phyloP scores from a whole-genome alignment of 2,797 vertebrate genomes.

The Alcedo atthis region DNA sequence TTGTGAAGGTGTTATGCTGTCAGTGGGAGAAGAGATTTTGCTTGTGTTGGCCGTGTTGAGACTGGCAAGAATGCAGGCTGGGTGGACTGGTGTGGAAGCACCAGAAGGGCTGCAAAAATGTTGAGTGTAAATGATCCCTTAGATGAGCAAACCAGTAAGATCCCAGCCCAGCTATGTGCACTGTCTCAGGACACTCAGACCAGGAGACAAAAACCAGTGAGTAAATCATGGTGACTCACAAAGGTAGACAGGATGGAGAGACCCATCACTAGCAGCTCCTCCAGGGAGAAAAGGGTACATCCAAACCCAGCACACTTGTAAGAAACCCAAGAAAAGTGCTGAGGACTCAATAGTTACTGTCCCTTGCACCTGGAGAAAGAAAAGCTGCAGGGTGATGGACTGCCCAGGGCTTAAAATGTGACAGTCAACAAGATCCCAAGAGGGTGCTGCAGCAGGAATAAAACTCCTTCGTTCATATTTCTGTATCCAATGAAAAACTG shows the following conservation, averaged over 20 bases:
- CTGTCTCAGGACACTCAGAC: background rate
- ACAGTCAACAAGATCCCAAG: background rate
- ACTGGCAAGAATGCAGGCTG: background rate
- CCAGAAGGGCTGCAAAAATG: background rate
- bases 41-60: background rate
- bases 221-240: background rate
- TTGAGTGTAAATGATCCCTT: background rate
- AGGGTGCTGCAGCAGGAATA: background rate
- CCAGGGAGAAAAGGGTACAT: background rate
- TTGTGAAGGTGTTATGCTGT: background rate
- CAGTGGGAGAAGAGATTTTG: background rate
- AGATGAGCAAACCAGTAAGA: background rate
- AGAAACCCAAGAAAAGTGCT: background rate
- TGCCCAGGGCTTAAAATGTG: background rate
- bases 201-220: background rate
- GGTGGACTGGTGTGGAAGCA: background rate
- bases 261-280: background rate
- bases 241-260: background rate
- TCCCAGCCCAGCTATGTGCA: accelerated
- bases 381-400: background rate
- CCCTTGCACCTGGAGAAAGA: background rate
- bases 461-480: conserved; percentile 15
- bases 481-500: conserved; percentile 7
- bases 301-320: background rate
- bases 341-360: background rate